A percentile compares a stretch with the other conserved stretches of the same genome.
Evolutionary conservation across 2,888 invertebrate species (phyloP).

Genomic region (Scrobipalpa costella): DNA sequence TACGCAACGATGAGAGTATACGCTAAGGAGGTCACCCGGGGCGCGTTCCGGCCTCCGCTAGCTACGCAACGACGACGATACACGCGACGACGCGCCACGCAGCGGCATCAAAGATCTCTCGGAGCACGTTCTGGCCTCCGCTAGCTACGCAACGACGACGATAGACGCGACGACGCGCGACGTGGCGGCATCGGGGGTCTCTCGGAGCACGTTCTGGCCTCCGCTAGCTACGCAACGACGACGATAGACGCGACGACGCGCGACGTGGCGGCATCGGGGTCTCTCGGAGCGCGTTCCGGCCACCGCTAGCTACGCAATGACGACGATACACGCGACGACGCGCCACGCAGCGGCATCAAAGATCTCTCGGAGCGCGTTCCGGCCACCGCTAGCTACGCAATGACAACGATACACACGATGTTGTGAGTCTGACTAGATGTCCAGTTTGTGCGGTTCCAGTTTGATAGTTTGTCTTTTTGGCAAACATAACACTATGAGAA

Average conservation of each 20-base stretch:
- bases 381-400: too few species aligned
- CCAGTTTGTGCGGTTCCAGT: conserved; percentile 62
- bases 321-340: too few species aligned
- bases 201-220: conserved; percentile 46
- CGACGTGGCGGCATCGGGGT: conserved; percentile 31
- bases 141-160: conserved; percentile 27
- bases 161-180: not conserved
- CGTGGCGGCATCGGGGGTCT: conserved; percentile 29
- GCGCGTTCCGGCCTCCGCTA: too few species aligned
- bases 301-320: conserved; percentile 49
- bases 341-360: too few species aligned
- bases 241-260: conserved; percentile 35
- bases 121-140: too few species aligned
- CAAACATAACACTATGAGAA: conserved; percentile 75
- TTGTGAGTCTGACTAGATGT: conserved; percentile 45
- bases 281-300: conserved; percentile 46
- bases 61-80: too few species aligned
- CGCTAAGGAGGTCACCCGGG: too few species aligned
- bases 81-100: too few species aligned
- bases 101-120: too few species aligned
- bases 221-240: conserved; percentile 49
- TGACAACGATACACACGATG: conserved; percentile 36
- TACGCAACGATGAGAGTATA: not conserved
- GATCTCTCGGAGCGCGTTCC: too few species aligned
- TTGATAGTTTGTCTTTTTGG: conserved; percentile 60